Evolutionary conservation across 2,888 invertebrate species (phyloP).

Genomic region (Abrostola tripartita): DNA sequence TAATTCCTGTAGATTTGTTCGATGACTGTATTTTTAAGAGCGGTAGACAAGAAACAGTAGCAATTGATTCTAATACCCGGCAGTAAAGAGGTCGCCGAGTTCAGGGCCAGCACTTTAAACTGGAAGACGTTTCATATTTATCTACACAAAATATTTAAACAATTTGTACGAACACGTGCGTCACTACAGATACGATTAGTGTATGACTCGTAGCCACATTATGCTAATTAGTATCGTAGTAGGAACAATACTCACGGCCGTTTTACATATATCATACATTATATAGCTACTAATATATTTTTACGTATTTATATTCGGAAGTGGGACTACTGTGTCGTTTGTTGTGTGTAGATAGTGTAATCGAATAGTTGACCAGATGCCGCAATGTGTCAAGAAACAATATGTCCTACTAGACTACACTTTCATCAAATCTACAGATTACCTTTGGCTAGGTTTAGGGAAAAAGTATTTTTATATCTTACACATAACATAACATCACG

Average conservation of each 20-base stretch:
- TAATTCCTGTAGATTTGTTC: constrained; percentile 58
- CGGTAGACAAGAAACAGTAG: constrained; percentile 52
- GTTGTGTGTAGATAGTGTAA: not conserved
- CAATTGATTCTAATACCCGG: constrained; percentile 71
- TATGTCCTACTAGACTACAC: too few species aligned
- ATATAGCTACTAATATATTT: not conserved
- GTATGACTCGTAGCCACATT: constrained; percentile 60
- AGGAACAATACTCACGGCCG: constrained; percentile 45
- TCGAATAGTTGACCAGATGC: not conserved
- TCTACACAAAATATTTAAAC: constrained; percentile 66
- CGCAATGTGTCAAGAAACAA: not conserved
- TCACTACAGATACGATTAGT: constrained; percentile 54
- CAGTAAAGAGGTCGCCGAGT: constrained; percentile 70
- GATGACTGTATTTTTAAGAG: constrained; percentile 63
- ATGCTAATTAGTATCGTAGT: constrained; percentile 60
- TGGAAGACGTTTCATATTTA: constrained; percentile 66
- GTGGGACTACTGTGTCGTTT: not conserved
- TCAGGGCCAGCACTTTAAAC: constrained; percentile 72
- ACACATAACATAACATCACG: too few species aligned
- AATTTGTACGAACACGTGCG: constrained; percentile 65
- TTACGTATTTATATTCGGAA: constrained; percentile 19
- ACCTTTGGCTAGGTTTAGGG: too few species aligned
- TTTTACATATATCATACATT: constrained; percentile 23
- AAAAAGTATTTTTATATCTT: too few species aligned
- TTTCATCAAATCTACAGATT: too few species aligned